Percentiles rank a stretch among this genome's conserved stretches.
Evolutionary conservation across 1,140 invertebrate genomes (phyloP).

Genomic region (Gryon sp.): DNA sequence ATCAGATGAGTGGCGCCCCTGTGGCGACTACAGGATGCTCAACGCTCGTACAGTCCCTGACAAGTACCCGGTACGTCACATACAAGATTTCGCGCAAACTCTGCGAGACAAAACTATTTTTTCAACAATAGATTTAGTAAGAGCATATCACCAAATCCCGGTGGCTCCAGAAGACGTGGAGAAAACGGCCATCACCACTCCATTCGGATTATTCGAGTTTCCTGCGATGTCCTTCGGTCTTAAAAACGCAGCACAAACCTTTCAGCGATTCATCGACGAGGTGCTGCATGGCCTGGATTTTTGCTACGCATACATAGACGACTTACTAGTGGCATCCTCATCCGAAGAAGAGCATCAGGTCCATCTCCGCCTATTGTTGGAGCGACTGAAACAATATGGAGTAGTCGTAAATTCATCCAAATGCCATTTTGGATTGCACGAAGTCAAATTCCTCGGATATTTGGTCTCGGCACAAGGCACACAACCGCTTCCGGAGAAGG

Average conservation of each 20-base stretch:
- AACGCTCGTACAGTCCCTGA: conserved; percentile 75
- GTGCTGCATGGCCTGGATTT: not conserved
- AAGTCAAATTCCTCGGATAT: conserved; percentile 63
- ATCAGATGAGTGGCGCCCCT: conserved; percentile 61
- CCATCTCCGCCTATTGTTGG: conserved; percentile 44
- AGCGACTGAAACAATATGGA: conserved; percentile 59
- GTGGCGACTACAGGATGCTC: conserved; percentile 75
- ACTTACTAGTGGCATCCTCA: conserved; percentile 44
- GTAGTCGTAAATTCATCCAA: conserved; percentile 67
- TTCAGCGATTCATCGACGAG: no score
- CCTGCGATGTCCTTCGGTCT: not conserved
- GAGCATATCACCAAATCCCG: conserved; percentile 10
- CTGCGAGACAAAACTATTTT: not conserved
- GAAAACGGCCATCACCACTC: conserved; percentile 5
- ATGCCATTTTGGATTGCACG: conserved; percentile 8
- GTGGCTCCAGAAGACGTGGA: not conserved
- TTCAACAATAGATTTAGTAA: not conserved
- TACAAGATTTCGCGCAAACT: conserved; percentile 27
- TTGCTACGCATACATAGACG: conserved; percentile 11
- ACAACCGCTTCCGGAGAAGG: not conserved
- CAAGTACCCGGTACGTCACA: conserved; percentile 68
- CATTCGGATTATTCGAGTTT: conserved; percentile 11
- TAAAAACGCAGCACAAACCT: not conserved
- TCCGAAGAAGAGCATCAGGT: conserved; percentile 9
- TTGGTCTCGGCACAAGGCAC: not conserved